phyloP scores from a whole-genome alignment of 2,113 vertebrate genomes.

The Psilopogon haemacephalus region DNA sequence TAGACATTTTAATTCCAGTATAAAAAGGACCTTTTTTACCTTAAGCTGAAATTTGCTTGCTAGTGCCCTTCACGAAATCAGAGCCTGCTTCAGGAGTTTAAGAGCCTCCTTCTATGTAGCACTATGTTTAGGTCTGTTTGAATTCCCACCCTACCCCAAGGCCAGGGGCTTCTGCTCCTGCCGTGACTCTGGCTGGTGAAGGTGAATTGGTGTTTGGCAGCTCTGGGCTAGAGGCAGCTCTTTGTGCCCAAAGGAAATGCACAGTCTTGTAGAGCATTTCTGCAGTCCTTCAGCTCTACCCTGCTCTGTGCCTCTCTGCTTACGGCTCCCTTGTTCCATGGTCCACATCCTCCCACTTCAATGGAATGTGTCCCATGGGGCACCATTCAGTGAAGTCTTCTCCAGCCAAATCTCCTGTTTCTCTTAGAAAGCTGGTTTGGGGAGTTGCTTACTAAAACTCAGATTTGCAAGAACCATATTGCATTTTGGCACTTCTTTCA shows the following conservation, averaged over 20 bases:
- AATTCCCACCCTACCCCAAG: fast-evolving
- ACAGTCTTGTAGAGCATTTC: neutral
- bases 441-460: neutral
- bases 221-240: neutral
- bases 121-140: neutral
- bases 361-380: fast-evolving
- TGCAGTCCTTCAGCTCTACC: neutral
- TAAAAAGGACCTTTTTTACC: neutral
- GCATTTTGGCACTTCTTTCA: neutral
- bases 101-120: neutral
- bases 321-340: fast-evolving
- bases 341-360: neutral
- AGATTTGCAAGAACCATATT: neutral
- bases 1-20: slow-evolving; percentile 29
- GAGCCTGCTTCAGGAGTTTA: neutral
- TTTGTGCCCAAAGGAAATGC: neutral
- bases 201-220: neutral
- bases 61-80: neutral
- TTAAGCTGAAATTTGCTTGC: neutral
- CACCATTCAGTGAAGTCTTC: neutral
- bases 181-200: neutral
- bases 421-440: neutral
- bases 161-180: neutral
- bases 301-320: neutral
- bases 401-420: neutral